Percentiles rank a stretch among this genome's conserved stretches.
phyloP scores from a whole-genome alignment of 2,797 vertebrate genomes.

The Lepilemur ruficaudatus region DNA sequence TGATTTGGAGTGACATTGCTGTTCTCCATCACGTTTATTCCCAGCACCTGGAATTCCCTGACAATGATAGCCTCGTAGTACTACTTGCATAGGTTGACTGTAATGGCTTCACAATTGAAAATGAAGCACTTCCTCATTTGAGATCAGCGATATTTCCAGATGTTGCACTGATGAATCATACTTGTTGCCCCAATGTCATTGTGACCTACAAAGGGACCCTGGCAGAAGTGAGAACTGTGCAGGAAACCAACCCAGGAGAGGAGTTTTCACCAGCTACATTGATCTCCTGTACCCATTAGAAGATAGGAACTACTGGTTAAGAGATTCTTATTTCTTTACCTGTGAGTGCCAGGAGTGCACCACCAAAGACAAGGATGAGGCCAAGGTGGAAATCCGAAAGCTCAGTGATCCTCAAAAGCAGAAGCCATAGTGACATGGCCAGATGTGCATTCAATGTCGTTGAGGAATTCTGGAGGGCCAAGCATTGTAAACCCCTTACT shows the following conservation, averaged over 20 bases:
- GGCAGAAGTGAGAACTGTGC: slow-evolving; percentile 94
- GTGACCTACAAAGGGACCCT: slow-evolving; percentile 93
- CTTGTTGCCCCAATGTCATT: slow-evolving; percentile 95
- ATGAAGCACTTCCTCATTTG: slow-evolving; percentile 95
- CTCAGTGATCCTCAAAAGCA: slow-evolving; percentile 84
- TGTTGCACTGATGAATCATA: slow-evolving; percentile 96
- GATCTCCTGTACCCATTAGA: slow-evolving; percentile 96
- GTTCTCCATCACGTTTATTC: slow-evolving; percentile 95
- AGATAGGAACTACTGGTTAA: slow-evolving; percentile 92
- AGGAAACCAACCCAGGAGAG: slow-evolving; percentile 91
- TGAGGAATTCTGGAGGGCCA: slow-evolving; percentile 92
- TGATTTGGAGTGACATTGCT: slow-evolving; percentile 91
- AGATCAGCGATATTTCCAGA: slow-evolving; percentile 97
- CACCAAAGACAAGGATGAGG: slow-evolving; percentile 90
- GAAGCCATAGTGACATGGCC: slow-evolving; percentile 90
- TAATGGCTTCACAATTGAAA: slow-evolving; percentile 97
- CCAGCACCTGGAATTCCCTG: slow-evolving; percentile 92
- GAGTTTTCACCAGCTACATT: slow-evolving; percentile 98
- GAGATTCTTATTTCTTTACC: slow-evolving; percentile 94
- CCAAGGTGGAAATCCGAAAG: slow-evolving; percentile 92
- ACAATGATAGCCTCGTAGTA: slow-evolving; percentile 87
- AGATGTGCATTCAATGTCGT: slow-evolving; percentile 91
- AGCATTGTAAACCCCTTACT: slow-evolving; percentile 91
- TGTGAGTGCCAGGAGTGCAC: slow-evolving; percentile 93
- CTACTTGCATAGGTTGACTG: slow-evolving; percentile 97